Percentiles rank a stretch among this genome's conserved stretches.
These are phyloP conservation scores for Aspidapion aeneum DNA, from an alignment of 2,888 invertebrate genomes.

Conservation along the genomic window DNA sequence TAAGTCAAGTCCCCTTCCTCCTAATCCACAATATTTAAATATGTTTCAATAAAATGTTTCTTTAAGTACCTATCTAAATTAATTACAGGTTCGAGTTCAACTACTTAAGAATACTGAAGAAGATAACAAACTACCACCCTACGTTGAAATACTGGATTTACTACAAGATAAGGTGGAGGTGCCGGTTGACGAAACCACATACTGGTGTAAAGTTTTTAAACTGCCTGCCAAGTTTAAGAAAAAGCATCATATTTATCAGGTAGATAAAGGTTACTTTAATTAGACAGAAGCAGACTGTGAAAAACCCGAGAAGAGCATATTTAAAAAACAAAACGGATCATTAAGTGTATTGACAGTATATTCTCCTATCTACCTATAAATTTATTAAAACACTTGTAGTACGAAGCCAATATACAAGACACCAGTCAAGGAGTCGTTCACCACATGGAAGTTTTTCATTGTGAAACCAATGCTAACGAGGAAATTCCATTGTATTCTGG, in stretches of 20 bases:
- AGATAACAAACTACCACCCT: constrained; percentile 44
- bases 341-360: too few species aligned
- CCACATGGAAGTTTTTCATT: constrained; percentile 98
- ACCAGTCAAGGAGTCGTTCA: constrained; percentile 89
- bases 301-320: too few species aligned
- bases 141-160: constrained; percentile 59
- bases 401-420: constrained; percentile 77
- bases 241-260: constrained; percentile 75
- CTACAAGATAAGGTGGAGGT: constrained; percentile 65
- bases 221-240: constrained; percentile 69
- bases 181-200: constrained; percentile 87
- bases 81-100: constrained; percentile 63
- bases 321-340: too few species aligned
- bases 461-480: constrained; percentile 64
- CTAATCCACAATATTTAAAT: too few species aligned
- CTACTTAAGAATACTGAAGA: constrained; percentile 54
- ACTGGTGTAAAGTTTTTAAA: constrained; percentile 90
- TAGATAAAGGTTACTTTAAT: too few species aligned
- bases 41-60: too few species aligned
- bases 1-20: too few species aligned
- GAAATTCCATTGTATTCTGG: constrained; percentile 81
- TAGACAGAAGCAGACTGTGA: too few species aligned
- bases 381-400: too few species aligned
- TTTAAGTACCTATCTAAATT: too few species aligned
- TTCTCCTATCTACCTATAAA: too few species aligned